phyloP scores from a whole-genome alignment of 2,797 vertebrate species.

The Acanthurus tractus region DNA sequence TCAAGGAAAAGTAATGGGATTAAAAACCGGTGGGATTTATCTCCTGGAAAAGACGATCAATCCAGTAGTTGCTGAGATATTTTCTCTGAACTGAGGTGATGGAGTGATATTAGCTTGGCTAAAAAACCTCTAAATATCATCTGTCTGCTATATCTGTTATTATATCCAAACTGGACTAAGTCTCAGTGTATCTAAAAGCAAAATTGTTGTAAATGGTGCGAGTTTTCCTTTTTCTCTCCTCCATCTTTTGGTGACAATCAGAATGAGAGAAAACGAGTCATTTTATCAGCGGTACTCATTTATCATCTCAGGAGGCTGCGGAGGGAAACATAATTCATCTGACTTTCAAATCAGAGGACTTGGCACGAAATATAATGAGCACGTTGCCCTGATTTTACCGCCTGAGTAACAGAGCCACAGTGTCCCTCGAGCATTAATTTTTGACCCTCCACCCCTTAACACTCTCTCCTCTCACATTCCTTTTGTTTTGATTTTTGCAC shows the following conservation, averaged over 20 bases:
- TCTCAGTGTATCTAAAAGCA: too few species aligned
- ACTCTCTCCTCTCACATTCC: slow-evolving; percentile 49
- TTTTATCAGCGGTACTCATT: slow-evolving; percentile 9
- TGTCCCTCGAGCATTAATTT: slow-evolving; percentile 41
- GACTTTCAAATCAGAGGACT: slow-evolving; percentile 66
- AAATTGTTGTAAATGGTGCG: not conserved
- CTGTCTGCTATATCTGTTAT: too few species aligned
- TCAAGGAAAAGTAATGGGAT: too few species aligned
- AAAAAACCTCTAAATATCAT: not conserved
- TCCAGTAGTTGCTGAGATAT: not conserved
- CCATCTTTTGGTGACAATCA: not conserved
- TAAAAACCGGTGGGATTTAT: not conserved
- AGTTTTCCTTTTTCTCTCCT: not conserved
- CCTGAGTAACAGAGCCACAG: slow-evolving; percentile 29
- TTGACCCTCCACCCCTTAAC: slow-evolving; percentile 28
- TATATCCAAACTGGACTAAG: too few species aligned
- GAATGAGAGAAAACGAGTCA: not conserved
- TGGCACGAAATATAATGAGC: slow-evolving; percentile 53
- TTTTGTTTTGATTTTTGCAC: slow-evolving; percentile 57
- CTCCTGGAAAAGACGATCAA: not conserved
- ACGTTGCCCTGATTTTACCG: slow-evolving; percentile 59
- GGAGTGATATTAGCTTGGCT: not conserved
- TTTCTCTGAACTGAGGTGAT: not conserved
- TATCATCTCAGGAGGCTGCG: slow-evolving; percentile 37
- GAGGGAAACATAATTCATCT: slow-evolving; percentile 54